Evolutionary conservation across 2,113 vertebrate genomes (phyloP), one percentile per base, ranked within the genome.

Genomic region (Cryptotis parvus): DNA sequence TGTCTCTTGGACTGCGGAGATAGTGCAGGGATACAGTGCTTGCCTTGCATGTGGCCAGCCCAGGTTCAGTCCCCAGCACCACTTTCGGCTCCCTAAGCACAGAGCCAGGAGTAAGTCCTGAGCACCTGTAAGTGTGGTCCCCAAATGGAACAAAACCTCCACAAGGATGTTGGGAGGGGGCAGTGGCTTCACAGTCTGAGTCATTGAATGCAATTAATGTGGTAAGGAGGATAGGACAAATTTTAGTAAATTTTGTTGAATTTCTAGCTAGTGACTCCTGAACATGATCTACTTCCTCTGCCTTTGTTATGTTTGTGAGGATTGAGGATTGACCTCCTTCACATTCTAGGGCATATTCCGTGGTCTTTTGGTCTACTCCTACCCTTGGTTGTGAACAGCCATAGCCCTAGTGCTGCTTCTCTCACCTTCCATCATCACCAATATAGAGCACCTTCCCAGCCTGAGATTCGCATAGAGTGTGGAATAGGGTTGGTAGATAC

Each of bases 141-240:
- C 55, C 4, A 58, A 58, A 10, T 49, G 6, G 11, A 45, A 55
- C 16, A 58, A 58, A 58, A 58, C 22, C 16, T 58, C 55, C 22
- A 58, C 55, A 58, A 7, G 55, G 22, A 58, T 58, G 55, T 20
- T 58, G 55, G 75, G 74, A 79, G 82, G 45, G 35, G 41, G 14
- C n/a, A 9, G 27, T 82, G 29, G 12, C 86, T 87, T 26, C 52
- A 75, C 11, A 39, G 5, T 76, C 27, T 70, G 65, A 68, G 45
- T 75, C 16, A 86, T 37, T 91, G 80, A 91, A 61, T 80, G 20
- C 63, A 92, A 82, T 78, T 52, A 41, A 69, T 69, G 86, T 63
- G 86, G 29, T 52, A 73, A 90, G 52, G 73, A 84, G 83, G 75
- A 85, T 55, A 31, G 82, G 66, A 78, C 69, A 82, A 94, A 85